A percentile compares a stretch with the other conserved stretches of the same genome.
Conservation (phyloP, 2,797 vertebrate genomes). For the Schizopygopsis pylzovi region DNA sequence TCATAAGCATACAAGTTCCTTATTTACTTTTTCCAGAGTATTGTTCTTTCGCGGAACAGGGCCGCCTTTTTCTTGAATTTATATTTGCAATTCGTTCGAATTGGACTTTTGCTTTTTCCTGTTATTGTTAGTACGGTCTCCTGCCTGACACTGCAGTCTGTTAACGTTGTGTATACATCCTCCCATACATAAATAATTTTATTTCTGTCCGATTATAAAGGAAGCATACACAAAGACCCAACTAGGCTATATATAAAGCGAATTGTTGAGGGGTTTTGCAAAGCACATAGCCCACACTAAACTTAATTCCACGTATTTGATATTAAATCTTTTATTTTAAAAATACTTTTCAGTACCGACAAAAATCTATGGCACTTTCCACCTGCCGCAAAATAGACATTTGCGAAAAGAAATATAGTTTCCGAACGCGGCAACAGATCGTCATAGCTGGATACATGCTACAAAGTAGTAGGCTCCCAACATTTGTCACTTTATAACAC, state of each 20-base stretch:
- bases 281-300: constrained; percentile 61
- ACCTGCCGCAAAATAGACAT: background rate
- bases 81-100: constrained; percentile 69
- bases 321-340: constrained; percentile 55
- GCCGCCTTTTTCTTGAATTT: constrained; percentile 65
- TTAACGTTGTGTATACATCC: constrained; percentile 75
- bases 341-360: constrained; percentile 54
- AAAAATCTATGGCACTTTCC: background rate
- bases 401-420: background rate
- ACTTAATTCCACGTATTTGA: constrained; percentile 56
- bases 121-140: constrained; percentile 81
- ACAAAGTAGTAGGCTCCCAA: background rate
- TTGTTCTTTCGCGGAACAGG: constrained; percentile 65
- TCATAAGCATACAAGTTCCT: background rate
- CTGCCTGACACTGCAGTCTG: constrained; percentile 72
- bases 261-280: constrained; percentile 58
- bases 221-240: constrained; percentile 71
- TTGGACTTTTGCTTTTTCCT: constrained; percentile 77
- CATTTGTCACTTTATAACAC: background rate
- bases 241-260: constrained; percentile 58
- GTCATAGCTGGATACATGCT: background rate
- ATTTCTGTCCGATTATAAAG: constrained; percentile 76
- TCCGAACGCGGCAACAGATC: background rate
- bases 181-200: constrained; percentile 79
- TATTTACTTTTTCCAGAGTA: constrained; percentile 65